phyloP scores from a whole-genome alignment of 2,888 invertebrate species.

The Liposcelis brunnea region DNA sequence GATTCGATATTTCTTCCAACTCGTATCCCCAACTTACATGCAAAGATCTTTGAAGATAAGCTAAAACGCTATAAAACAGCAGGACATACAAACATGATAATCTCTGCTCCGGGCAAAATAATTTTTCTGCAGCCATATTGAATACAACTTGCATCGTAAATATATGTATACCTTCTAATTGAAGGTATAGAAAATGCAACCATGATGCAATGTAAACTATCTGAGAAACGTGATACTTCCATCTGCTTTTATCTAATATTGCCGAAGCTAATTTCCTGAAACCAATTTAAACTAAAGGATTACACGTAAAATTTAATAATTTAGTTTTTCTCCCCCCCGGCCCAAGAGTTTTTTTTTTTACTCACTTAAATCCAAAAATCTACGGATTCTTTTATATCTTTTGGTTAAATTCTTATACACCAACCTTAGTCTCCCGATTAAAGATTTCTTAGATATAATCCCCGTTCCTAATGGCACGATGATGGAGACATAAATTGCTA shows the following conservation, averaged over 20 bases:
- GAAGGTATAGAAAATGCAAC: slow-evolving; percentile 16
- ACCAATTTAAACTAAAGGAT: slow-evolving; percentile 11
- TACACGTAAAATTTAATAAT: not conserved
- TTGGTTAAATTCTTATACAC: too few relatives aligned
- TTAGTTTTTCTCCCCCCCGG: too few relatives aligned
- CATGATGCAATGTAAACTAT: slow-evolving; percentile 13
- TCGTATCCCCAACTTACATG: slow-evolving; percentile 15
- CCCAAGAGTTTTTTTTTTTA: too few relatives aligned
- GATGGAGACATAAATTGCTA: slow-evolving; percentile 15
- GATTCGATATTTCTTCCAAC: too few relatives aligned
- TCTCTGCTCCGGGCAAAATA: slow-evolving; percentile 17
- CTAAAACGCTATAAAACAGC: slow-evolving; percentile 18
- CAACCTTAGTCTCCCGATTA: slow-evolving; percentile 8
- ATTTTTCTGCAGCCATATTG: slow-evolving; percentile 17
- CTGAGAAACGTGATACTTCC: slow-evolving; percentile 1
- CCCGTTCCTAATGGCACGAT: slow-evolving; percentile 18
- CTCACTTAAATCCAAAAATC: too few relatives aligned
- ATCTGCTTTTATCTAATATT: slow-evolving; percentile 5
- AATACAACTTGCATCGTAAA: slow-evolving; percentile 18
- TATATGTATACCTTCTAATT: slow-evolving; percentile 16
- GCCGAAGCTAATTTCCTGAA: slow-evolving; percentile 2
- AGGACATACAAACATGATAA: slow-evolving; percentile 18
- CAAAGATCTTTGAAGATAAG: slow-evolving; percentile 18
- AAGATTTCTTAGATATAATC: slow-evolving; percentile 14
- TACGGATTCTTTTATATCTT: too few relatives aligned